Evolutionary conservation across 2,113 vertebrate species (phyloP), one percentile per base, ranked within the genome.

Genomic region (Tinamus guttatus): DNA sequence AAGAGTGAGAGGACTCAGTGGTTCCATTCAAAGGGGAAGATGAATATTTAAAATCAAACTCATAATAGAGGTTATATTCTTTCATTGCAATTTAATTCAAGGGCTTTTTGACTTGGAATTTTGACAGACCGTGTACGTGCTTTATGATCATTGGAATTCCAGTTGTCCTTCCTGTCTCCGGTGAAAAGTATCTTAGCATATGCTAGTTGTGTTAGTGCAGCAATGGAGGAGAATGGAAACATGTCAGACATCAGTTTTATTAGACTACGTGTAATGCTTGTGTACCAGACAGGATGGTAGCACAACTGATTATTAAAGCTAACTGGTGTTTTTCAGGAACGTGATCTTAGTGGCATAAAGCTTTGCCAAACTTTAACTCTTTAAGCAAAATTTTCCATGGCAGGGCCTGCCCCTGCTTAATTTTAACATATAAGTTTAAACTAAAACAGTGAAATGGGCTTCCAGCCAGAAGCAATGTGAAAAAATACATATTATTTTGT

Each of bases 91-190:
- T 95, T 89, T 90, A 89, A 78, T 93, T 95, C 89, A 92, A 90
- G 58, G 73, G 70, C 90, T 62, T 92, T 96, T 90, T 94, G 83
- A 81, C 88, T 95, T 96, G 93, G 92, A 95, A 88, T 88, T 95
- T 84, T 92, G 93, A 93, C 93, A 96, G 90, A 92, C 40, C 52
- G 52, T 6, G 52, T 95, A 90, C 43, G 34, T 97, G 93, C 82
- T 92, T 95, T 93, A 81, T 81, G 77, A 86, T 93, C 54, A 62
- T 63, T 92, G 69, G 49, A 95, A 92, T 96, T 95, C 62, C 90
- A 95, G 88, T 96, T 93, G 92, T 96, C 47, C 81, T 97, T 96
- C 93, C 93, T 94, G 93, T 90, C 62, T 92, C 85, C 77, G 81
- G 1, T 79, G 77, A 81, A 71, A 92, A 94, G 52, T 84, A 92